Evolutionary conservation across 92 coral and sea anemone genomes (phyloP).

Genomic region (Epizoanthus illoricatus): DNA sequence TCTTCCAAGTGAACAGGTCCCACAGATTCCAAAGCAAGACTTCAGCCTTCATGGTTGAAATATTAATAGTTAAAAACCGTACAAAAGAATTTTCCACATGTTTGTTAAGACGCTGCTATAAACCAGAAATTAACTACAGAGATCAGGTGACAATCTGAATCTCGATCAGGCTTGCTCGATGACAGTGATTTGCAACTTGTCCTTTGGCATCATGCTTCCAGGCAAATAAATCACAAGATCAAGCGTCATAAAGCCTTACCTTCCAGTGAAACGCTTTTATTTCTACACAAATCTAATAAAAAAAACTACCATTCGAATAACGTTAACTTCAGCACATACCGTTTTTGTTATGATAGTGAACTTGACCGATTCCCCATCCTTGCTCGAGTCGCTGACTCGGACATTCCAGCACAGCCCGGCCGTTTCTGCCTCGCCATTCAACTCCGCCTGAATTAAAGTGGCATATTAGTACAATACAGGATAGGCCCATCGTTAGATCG

Average conservation of each 20-base stretch:
- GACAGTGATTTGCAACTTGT: background rate
- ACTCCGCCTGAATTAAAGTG: constrained; percentile 9
- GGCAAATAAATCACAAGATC: no score
- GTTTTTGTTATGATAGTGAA: constrained; percentile 42
- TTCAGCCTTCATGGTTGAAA: no score
- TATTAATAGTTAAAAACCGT: background rate
- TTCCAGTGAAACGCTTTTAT: no score
- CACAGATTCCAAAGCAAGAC: no score
- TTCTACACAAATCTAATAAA: background rate
- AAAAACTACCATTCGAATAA: background rate
- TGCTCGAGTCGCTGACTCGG: constrained; percentile 36
- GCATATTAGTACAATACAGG: background rate
- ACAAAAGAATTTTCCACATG: background rate
- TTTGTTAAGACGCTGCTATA: background rate
- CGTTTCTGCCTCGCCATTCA: constrained; percentile 29
- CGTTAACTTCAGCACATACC: constrained; percentile 16
- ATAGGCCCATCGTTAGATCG: background rate
- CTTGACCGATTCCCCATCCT: constrained; percentile 35
- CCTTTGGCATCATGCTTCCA: background rate
- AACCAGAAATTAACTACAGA: background rate
- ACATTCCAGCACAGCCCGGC: constrained; percentile 30
- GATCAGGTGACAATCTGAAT: background rate
- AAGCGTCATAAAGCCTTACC: no score
- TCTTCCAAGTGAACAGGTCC: no score
- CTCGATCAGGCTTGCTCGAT: background rate